These are phyloP conservation scores for Pangasius krempfi DNA, from an alignment of 2,797 vertebrate genomes.

Conservation along the genomic window DNA sequence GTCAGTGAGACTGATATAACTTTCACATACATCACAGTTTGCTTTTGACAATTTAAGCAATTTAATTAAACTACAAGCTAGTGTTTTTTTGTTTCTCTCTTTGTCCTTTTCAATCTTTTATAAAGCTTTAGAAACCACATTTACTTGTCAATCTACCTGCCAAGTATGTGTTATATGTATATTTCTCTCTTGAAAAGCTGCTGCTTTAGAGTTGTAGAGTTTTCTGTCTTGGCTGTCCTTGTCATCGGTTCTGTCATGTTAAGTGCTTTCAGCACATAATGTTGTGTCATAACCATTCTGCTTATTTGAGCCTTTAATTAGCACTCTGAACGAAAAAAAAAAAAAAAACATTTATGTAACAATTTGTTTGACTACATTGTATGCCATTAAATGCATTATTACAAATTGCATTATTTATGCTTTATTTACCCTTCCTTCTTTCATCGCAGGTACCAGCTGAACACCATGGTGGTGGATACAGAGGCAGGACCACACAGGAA, in stretches of 20 bases:
- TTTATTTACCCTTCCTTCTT: conserved; percentile 57
- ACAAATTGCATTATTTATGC: not conserved
- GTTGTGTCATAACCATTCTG: not conserved
- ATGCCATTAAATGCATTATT: not conserved
- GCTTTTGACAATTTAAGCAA: not conserved
- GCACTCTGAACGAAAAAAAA: not conserved
- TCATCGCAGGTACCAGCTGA: conserved; percentile 84
- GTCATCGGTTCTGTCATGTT: not conserved
- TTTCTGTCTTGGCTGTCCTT: not conserved
- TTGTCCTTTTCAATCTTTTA: not conserved
- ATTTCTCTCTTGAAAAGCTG: not conserved
- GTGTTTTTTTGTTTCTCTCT: not conserved
- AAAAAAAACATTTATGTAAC: not conserved
- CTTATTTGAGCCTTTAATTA: not conserved
- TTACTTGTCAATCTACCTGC: not conserved
- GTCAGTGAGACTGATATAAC: conserved; percentile 2
- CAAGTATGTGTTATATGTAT: not conserved
- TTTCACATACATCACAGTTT: not conserved
- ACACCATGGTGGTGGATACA: conserved; percentile 89
- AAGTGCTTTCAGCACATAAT: conserved; percentile 4
- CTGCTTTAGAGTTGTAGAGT: not conserved
- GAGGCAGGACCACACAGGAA: conserved; percentile 89
- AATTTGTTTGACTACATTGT: not conserved
- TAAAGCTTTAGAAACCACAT: not conserved
- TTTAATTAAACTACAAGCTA: not conserved